phyloP scores from a whole-genome alignment of 2,113 vertebrate genomes.

The Microcebus ravelobensis region DNA sequence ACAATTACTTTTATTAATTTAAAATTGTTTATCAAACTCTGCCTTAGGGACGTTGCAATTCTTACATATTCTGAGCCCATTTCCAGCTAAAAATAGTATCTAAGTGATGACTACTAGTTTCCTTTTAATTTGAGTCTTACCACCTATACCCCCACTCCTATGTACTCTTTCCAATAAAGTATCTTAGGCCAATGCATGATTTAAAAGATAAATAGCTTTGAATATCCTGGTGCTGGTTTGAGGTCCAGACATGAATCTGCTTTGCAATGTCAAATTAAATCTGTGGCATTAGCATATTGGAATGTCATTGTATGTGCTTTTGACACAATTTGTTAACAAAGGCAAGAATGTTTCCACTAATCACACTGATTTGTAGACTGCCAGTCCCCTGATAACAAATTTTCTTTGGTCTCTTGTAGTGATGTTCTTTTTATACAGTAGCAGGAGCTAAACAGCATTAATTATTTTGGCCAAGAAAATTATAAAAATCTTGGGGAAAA shows the following conservation, averaged over 20 bases:
- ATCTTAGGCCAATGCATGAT: neutral
- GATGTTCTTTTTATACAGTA: constrained; percentile 26
- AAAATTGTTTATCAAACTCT: constrained; percentile 53
- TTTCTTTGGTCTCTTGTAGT: neutral
- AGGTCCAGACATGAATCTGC: neutral
- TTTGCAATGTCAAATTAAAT: constrained; percentile 41
- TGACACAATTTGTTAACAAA: constrained; percentile 50
- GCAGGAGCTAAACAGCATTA: neutral
- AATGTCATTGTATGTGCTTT: neutral
- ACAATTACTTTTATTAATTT: constrained; percentile 39
- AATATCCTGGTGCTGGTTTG: neutral
- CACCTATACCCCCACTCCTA: neutral
- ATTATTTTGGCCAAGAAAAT: neutral
- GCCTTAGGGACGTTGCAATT: neutral
- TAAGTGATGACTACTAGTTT: neutral
- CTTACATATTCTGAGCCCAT: neutral
- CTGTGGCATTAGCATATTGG: constrained; percentile 26
- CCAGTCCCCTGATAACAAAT: neutral
- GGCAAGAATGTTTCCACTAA: neutral
- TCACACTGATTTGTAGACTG: neutral
- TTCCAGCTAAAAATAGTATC: constrained; percentile 12
- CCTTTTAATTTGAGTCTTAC: neutral
- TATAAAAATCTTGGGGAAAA: neutral
- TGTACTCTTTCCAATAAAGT: neutral
- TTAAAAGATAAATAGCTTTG: neutral